Conservation (phyloP, 2,797 vertebrate species). For the Hypotaenidia okinawae region DNA sequence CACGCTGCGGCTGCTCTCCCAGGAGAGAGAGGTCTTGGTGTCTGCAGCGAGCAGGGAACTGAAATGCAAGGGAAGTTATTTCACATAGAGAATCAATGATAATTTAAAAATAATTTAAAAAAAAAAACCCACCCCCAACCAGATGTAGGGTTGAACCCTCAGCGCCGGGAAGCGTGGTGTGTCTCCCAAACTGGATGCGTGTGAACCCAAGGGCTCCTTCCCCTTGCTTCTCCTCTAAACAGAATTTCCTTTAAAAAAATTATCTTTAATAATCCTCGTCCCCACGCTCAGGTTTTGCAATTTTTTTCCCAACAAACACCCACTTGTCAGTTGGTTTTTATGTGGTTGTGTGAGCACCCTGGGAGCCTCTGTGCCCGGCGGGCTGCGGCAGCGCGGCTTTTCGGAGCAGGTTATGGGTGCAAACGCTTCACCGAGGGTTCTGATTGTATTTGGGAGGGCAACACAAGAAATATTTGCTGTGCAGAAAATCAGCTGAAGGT, state of each 20-base stretch:
- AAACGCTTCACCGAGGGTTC: accelerated
- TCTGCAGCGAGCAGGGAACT: background rate
- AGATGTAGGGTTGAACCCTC: accelerated
- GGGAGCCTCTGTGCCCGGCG: accelerated
- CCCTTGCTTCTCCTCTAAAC: background rate
- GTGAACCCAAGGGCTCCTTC: background rate
- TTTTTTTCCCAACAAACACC: background rate
- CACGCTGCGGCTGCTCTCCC: background rate
- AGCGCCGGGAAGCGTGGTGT: accelerated
- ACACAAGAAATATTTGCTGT: background rate
- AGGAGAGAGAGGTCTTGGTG: background rate
- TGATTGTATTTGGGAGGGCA: background rate
- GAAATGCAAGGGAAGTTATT: background rate
- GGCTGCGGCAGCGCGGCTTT: background rate
- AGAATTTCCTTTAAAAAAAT: background rate
- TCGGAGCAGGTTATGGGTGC: background rate
- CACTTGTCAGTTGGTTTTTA: accelerated
- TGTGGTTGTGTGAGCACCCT: accelerated
- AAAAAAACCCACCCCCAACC: background rate
- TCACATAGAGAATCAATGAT: background rate
- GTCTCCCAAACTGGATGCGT: accelerated
- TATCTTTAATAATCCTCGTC: background rate
- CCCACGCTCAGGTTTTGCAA: accelerated
- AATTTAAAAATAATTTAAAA: too few relatives aligned
- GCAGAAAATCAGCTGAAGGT: background rate